Base-by-base conservation (phyloP, 2,797 vertebrate genomes). In the Gastrophryne carolinensis region DNA sequence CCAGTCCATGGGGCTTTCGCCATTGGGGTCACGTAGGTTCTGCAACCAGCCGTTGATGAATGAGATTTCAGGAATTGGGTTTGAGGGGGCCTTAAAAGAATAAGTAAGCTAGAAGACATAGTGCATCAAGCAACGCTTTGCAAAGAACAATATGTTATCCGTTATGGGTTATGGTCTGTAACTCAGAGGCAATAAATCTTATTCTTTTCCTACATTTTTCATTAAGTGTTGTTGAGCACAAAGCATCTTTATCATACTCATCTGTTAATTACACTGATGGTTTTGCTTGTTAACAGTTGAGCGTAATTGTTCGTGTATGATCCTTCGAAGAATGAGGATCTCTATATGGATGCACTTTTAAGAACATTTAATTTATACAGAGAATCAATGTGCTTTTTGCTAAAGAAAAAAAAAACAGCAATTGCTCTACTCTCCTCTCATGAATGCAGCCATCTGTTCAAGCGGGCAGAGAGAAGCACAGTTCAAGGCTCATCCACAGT, bases 381-480 rank as follows among this genome's bases (percentile, higher is more conserved):
- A 63, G 30, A 53, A 24, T 24, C 32, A 79, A 65, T 15, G 8
- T 67, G 32, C 23, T 35, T 56, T 61, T 70, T 27, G 24, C 60
- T 73, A 71, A 73, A 79, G 79, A 77, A 0, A 79, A 5, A 27
- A 35, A 68, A 73, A n/a, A 34, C 47, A 85, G 56, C 69, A 80
- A 82, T 79, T 84, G 56, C 32, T 64, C 5, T 66, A 73, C 74
- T 61, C 30, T 75, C 53, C 67, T 70, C 78, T 80, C 79, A 74
- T 81, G 77, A 23, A 78, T 68, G 65, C 82, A 83, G 79, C 82
- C 80, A 85, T 86, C 82, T 86, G 83, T 80, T 84, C 63, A 73
- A 75, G 81, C 79, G 81, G 82, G 81, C 35, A 73, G 80, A 82
- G 69, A 81, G 80, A 77, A 80, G 80, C 80, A 82, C 70, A 84